Base-by-base conservation (phyloP, 2,797 vertebrate genomes). In the Cirrhinus mrigala region DNA sequence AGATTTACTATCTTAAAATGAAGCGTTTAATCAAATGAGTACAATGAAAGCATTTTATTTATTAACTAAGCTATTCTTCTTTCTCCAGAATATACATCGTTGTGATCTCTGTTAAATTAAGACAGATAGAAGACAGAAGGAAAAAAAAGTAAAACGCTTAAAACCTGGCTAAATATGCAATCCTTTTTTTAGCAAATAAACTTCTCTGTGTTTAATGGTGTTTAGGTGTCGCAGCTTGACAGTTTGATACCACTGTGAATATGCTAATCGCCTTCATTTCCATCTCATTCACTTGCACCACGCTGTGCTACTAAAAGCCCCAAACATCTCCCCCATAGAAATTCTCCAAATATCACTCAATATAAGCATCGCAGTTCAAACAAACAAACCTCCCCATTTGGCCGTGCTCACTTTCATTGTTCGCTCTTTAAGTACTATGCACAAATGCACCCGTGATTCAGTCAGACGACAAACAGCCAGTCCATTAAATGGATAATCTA, bases 191-290 rank as follows among this genome's bases (percentile, higher is more conserved):
- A 56, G 44, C 37, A 54, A 58, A 70, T 64, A 85, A 79, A 85
- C 54, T 81, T 77, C n/a, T 87, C 86, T 10, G 18, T 82, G 82
- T 88, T 85, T 85, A 86, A 86, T 88, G 74, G 85, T 60, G 73
- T 70, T 79, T 50, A 81, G 71, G 79, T 85, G 77, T 85, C 78
- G 68, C 84, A 85, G 77, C 56, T 79, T 80, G 82, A 80, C 88
- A 80, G 83, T 87, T 76, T 80, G 83, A 85, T 66, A 85, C 88
- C 80, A 82, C 74, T 88, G 83, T 74, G 87, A 79, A 81, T 82
- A 85, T 88, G 87, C 87, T 82, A 88, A 88, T 88, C 48, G 12
- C 60, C 83, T 74, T 88, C 68, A 85, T 88, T 85, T 88, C 83
- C 87, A 88, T 85, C 80, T 82, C 87, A 85, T 88, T 85, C 81